phyloP scores from a whole-genome alignment of 2,113 vertebrate species.

The Lampris megalopsis region DNA sequence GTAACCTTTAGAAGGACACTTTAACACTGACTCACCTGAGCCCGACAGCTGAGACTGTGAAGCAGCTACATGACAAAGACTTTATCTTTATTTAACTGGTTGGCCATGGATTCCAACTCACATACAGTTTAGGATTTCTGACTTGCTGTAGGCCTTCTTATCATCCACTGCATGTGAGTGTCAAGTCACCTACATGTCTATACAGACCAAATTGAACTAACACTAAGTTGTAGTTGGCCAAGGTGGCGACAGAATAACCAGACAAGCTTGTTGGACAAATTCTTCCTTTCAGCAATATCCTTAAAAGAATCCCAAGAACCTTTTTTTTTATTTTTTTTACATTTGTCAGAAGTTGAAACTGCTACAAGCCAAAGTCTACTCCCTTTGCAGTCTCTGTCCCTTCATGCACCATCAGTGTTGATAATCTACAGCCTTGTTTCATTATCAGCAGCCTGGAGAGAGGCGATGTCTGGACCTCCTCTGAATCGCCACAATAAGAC shows the following conservation, averaged over 20 bases:
- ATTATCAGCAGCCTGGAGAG: conserved; percentile 61
- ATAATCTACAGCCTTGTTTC: conserved; percentile 30
- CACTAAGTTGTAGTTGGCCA: background rate
- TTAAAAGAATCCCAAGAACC: background rate
- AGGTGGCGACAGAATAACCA: background rate
- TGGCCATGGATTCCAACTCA: too few species aligned
- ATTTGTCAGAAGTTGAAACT: conserved; percentile 16
- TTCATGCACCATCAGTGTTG: conserved; percentile 6
- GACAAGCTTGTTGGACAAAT: background rate
- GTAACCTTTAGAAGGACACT: conserved; percentile 40
- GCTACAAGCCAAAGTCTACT: background rate
- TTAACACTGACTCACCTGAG: conserved; percentile 32
- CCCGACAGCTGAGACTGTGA: background rate
- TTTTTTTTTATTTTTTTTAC: background rate
- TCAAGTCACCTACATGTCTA: too few species aligned
- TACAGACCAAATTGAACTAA: background rate
- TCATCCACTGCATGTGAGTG: too few species aligned
- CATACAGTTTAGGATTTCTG: too few species aligned
- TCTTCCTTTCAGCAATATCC: background rate
- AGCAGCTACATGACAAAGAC: conserved; percentile 33
- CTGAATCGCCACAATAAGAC: conserved; percentile 43
- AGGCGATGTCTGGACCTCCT: conserved; percentile 22
- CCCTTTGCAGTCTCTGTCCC: conserved; percentile 11
- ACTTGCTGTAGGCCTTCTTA: too few species aligned
- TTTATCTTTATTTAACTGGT: background rate